Evolutionary conservation across 2,113 vertebrate genomes (phyloP).

Genomic region (Calyptomena viridis): DNA sequence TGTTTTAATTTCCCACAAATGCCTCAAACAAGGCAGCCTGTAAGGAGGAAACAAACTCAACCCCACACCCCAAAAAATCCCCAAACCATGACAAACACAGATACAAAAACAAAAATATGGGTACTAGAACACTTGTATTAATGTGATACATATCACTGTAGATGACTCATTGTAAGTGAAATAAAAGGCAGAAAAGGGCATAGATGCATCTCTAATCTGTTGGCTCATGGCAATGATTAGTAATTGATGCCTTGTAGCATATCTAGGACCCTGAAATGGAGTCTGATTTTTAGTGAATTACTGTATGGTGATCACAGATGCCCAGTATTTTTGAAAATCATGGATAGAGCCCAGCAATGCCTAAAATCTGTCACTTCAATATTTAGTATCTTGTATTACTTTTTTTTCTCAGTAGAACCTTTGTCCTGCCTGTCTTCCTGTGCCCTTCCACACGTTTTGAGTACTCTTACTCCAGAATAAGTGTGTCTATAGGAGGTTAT

Average conservation of each 20-base stretch:
- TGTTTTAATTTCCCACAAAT: background rate
- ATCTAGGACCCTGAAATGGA: background rate
- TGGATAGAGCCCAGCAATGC: background rate
- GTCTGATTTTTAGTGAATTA: background rate
- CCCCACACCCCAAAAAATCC: rapidly evolving
- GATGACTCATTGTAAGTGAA: background rate
- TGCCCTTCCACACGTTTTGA: background rate
- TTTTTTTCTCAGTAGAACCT: background rate
- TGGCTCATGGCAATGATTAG: background rate
- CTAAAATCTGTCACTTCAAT: background rate
- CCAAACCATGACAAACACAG: too few species aligned
- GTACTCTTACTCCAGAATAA: background rate
- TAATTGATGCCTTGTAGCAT: background rate
- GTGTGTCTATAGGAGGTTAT: background rate
- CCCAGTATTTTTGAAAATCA: background rate
- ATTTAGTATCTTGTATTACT: background rate
- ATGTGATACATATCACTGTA: background rate
- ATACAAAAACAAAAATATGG: background rate
- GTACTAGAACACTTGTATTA: background rate
- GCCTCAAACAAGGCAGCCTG: background rate
- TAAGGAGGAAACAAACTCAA: background rate
- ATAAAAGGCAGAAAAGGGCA: background rate
- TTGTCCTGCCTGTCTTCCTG: background rate
- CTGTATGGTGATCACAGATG: background rate
- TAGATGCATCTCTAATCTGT: background rate